Base-by-base conservation (phyloP, 2,888 invertebrate genomes). In the Nemoura dubitans region DNA sequence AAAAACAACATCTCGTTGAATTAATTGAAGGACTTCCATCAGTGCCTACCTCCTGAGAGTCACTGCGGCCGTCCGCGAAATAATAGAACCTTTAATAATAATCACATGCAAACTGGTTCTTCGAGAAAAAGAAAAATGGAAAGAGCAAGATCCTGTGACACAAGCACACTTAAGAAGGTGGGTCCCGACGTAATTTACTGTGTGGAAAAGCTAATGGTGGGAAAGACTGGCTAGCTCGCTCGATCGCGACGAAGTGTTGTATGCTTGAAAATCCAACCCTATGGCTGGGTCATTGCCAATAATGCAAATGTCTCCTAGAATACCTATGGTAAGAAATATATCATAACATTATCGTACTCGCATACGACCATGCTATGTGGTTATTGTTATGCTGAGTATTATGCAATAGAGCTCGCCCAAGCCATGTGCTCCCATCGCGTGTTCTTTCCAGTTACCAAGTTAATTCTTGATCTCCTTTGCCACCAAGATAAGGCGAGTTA, bases 131-230 rank as follows among this genome's bases (percentile, higher is more conserved):
- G 84, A 84, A 59, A 28, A 84, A 84, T 84, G 16, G 16, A 10
- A 25, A 10, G 59, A 59, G 27, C 59, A 76, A 84, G 84, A 25
- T 59, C 21, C 83, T 84, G 76, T 59, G 84, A 84, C 84, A 84
- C 59, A 59, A 84, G 59, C 84, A 84, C 84, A 84, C 84, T 84
- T 84, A 84, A 84, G 84, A 84, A 84, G 84, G 84, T 84, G 84
- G 84, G 84, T 76, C 59, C n/a, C 81, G 29, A 42, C 25, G 84
- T 84, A 84, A 84, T 84, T 84, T 84, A 84, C 59, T 76, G 29
- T 59, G 76, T 28, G 26, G 84, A 28, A 30, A 76, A 76, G 84
- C 84, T 84, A 84, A 84, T 84, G 84, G 84, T 84, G 84, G 84
- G 84, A 84, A 84, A 28, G 26, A 14, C 28, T 5, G 27, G 27